phyloP scores from a whole-genome alignment of 2,888 invertebrate species.

The Pollenia amentaria region DNA sequence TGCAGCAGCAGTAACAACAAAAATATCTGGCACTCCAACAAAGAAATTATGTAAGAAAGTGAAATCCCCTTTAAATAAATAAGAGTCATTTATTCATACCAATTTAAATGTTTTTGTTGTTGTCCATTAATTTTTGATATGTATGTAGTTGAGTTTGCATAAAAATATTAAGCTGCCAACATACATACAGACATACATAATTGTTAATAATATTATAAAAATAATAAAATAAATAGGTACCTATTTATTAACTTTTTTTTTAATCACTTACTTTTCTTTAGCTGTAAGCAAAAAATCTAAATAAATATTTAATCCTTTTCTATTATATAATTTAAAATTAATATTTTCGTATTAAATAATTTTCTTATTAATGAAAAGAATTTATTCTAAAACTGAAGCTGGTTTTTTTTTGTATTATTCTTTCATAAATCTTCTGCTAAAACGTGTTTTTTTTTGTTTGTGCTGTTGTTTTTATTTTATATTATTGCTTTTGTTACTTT shows the following conservation, averaged over 20 bases:
- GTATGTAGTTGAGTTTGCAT: no score
- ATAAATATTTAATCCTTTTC: conserved; percentile 25
- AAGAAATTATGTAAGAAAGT: conserved; percentile 74
- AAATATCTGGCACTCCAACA: conserved; percentile 31
- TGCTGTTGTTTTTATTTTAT: conserved; percentile 41
- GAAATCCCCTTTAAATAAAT: conserved; percentile 58
- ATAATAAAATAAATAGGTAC: background rate
- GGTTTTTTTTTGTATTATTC: conserved; percentile 26
- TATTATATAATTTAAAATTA: background rate
- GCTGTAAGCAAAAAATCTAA: background rate
- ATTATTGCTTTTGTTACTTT: conserved; percentile 43
- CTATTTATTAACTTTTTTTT: background rate
- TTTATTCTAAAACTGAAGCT: conserved; percentile 31
- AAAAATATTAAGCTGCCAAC: no score
- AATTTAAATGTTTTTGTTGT: conserved; percentile 12
- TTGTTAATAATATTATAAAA: background rate
- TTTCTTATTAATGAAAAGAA: conserved; percentile 2
- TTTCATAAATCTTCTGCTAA: conserved; percentile 48
- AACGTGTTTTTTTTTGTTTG: conserved; percentile 59
- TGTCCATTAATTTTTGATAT: no score
- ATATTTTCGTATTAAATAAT: background rate
- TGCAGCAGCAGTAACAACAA: conserved; percentile 20
- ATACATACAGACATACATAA: background rate
- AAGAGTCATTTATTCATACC: conserved; percentile 24
- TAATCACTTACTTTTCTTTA: conserved; percentile 38